Evolutionary conservation across 2,888 invertebrate genomes (phyloP), one percentile per base, ranked within the genome.

Genomic region (Byasa hedistus): DNA sequence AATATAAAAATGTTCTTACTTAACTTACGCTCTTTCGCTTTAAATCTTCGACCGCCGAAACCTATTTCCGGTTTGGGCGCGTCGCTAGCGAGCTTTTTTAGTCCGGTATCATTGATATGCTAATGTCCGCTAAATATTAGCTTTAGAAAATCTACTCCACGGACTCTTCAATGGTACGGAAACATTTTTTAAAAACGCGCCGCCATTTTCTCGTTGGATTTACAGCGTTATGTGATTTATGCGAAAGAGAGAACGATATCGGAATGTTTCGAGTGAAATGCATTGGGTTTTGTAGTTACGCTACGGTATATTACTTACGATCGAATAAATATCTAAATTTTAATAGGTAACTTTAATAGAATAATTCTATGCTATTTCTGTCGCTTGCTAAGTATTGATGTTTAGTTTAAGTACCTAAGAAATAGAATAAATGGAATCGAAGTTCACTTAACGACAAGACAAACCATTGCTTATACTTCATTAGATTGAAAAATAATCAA

Each of bases 71-170:
- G 69, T 68, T 76, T 79, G 81, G 78, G 79, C 78, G 72, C 76
- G 77, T 84, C 84, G 86, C 87, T 86, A 87, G 83, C 78, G 83
- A 81, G 73, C 76, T 82, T 86, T 88, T 89, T 87, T 83, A 84
- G 77, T 73, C 78, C 72, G n/a, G 79, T 76, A 81, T 81, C 87
- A 89, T 89, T 89, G 88, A 89, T 88, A 89, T 89, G 89, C 78
- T 88, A 89, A 89, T 89, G 79, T 73, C 65, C 69, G 66, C 76
- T 70, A 83, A 83, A 84, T 82, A 74, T 73, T 75, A 71, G 69
- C 73, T 70, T 71, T 71, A 72, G 73, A 74, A 66, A 64, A 69
- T 69, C 72, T 69, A 71, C 71, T 72, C 74, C 68, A 55, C 61
- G 65, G 51, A 61, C 64, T 67, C 55, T 39, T 70, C 70, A 73